Conservation (phyloP, 2,888 invertebrate species). For the Lasioglossum lativentre region DNA sequence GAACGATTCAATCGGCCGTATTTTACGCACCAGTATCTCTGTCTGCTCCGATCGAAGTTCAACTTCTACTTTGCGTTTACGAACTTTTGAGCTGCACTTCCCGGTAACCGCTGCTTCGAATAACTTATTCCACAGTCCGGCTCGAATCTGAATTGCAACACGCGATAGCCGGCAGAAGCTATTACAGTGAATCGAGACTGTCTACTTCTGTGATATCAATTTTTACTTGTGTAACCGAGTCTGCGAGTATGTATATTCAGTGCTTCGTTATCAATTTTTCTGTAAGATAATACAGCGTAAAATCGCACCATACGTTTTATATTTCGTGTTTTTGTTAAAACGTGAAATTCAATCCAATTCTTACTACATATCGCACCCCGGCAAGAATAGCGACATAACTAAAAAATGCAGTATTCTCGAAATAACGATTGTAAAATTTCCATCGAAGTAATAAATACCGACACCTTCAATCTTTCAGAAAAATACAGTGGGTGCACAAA, state of each 20-base stretch:
- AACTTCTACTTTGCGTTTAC: constrained; percentile 9
- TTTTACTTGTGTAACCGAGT: neutral
- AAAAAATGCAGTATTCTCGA: too few relatives aligned
- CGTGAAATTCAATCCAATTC: neutral
- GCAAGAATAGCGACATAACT: too few relatives aligned
- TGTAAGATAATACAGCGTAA: neutral
- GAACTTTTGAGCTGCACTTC: neutral
- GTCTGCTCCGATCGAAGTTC: neutral
- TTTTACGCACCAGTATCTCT: neutral
- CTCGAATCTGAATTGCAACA: constrained; percentile 3
- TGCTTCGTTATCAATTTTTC: neutral
- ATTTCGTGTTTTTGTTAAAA: too few relatives aligned
- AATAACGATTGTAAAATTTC: too few relatives aligned
- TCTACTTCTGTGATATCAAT: neutral
- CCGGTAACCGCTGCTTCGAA: neutral
- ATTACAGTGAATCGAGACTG: constrained; percentile 8
- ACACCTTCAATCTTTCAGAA: too few relatives aligned
- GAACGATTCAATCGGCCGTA: neutral
- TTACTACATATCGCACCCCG: too few relatives aligned
- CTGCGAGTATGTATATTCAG: neutral
- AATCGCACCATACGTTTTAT: accelerated
- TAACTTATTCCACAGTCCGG: constrained; percentile 7
- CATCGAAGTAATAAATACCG: too few relatives aligned
- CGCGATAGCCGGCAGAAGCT: neutral
- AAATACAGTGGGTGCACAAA: too few relatives aligned